These are phyloP conservation scores for Drosophila recens DNA, from an alignment of 2,888 invertebrate genomes.

Conservation along the genomic window DNA sequence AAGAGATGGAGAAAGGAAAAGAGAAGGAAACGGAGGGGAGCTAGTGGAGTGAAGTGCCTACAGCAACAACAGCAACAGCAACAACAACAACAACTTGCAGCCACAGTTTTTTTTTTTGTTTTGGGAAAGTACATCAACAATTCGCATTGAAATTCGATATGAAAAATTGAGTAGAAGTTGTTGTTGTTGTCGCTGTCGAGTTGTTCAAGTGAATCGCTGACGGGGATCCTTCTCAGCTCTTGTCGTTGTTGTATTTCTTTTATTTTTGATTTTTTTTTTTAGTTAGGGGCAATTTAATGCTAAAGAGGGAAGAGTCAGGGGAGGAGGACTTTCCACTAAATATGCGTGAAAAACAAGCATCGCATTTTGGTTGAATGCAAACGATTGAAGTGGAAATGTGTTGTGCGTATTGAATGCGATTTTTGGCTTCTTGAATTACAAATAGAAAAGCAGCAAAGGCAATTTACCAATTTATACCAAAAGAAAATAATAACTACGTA, in stretches of 20 bases:
- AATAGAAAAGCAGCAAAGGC: conserved; percentile 52
- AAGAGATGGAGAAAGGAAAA: background rate
- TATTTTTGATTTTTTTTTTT: background rate
- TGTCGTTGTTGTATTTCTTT: conserved; percentile 21
- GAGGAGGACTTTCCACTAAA: conserved; percentile 49
- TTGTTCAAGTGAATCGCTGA: conserved; percentile 70
- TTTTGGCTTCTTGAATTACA: conserved; percentile 65
- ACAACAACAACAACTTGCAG: conserved; percentile 9
- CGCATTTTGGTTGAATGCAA: conserved; percentile 36
- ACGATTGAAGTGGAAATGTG: conserved; percentile 35
- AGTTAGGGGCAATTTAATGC: conserved; percentile 15
- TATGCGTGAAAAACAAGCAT: conserved; percentile 57
- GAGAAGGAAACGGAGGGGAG: background rate
- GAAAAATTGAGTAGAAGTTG: conserved; percentile 70
- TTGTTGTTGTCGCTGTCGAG: conserved; percentile 50
- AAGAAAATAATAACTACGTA: background rate
- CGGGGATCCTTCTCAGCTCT: conserved; percentile 51
- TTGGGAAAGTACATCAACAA: conserved; percentile 56
- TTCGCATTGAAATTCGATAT: conserved; percentile 80
- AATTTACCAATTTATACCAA: conserved; percentile 36
- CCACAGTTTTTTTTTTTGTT: conserved; percentile 12
- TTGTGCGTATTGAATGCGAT: conserved; percentile 61
- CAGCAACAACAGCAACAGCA: background rate
- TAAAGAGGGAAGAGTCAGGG: background rate
- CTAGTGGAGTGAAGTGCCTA: conserved; percentile 13